phyloP scores from a whole-genome alignment of 2,888 invertebrate species.

The Nemotelus pantherinus region DNA sequence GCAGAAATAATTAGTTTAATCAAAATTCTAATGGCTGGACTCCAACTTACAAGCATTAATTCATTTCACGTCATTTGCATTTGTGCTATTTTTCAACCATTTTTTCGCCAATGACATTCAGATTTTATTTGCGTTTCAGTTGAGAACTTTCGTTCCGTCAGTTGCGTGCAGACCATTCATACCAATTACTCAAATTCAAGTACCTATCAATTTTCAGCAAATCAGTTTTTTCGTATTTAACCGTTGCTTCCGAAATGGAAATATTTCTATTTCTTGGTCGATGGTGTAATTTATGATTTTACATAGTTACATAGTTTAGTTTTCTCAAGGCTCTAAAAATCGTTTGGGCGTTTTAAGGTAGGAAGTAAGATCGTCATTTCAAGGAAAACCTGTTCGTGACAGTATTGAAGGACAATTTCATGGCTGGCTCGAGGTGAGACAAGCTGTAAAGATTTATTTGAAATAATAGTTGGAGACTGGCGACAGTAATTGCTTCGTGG shows the following conservation, averaged over 20 bases:
- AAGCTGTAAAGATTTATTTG: too few species aligned
- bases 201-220: slow-evolving; percentile 15
- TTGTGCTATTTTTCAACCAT: too few species aligned
- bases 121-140: too few species aligned
- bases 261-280: slow-evolving; percentile 6
- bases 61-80: too few species aligned
- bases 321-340: slow-evolving; percentile 3
- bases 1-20: too few species aligned
- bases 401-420: slow-evolving; percentile 4
- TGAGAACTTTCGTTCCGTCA: too few species aligned
- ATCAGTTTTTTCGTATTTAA: neutral
- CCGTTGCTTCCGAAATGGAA: neutral
- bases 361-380: neutral
- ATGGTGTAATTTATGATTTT: slow-evolving; percentile 2
- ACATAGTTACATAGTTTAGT: slow-evolving; percentile 10
- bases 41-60: too few species aligned
- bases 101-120: too few species aligned
- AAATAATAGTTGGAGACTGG: too few species aligned
- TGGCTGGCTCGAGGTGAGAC: neutral
- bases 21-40: too few species aligned
- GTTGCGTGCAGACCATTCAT: neutral
- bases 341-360: too few species aligned
- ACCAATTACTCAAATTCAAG: neutral
- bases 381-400: neutral
- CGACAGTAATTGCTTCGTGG: too few species aligned